phyloP scores from a whole-genome alignment of 2,113 vertebrate species.

The Nothobranchius furzeri region DNA sequence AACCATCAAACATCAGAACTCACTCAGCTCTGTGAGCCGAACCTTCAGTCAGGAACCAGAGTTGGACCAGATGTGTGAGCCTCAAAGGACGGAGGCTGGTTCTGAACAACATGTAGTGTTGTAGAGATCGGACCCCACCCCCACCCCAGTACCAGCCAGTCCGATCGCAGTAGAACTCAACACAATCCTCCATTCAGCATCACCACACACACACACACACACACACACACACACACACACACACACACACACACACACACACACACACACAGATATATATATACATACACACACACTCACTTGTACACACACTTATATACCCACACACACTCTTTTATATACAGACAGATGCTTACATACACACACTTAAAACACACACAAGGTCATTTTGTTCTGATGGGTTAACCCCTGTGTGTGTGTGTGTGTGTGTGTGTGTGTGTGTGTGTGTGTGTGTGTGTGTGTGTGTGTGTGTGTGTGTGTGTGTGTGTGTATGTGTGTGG shows the following conservation, averaged over 20 bases:
- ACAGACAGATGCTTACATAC: too few relatives aligned
- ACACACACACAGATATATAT: too few relatives aligned
- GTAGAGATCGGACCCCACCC: slow-evolving; percentile 52
- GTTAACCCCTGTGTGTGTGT: neutral
- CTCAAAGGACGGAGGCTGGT: slow-evolving; percentile 32
- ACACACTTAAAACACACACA: too few relatives aligned
- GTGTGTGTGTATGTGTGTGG: neutral
- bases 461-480: neutral
- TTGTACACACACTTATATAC: too few relatives aligned
- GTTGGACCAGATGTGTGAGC: neutral
- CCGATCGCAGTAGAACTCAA: slow-evolving; percentile 78
- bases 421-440: neutral
- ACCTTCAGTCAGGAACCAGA: neutral
- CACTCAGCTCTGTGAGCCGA: neutral
- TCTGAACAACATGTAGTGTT: slow-evolving; percentile 80
- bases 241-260: too few relatives aligned
- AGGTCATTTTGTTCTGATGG: too few relatives aligned
- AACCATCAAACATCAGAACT: neutral
- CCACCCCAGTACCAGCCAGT: slow-evolving; percentile 90
- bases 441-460: neutral
- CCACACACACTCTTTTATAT: too few relatives aligned
- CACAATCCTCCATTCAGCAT: slow-evolving; percentile 88
- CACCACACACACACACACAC: slow-evolving; percentile 19
- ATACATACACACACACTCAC: too few relatives aligned
- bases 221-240: neutral